phyloP scores from a whole-genome alignment of 2,797 vertebrate genomes.

The Heliangelus exortis region DNA sequence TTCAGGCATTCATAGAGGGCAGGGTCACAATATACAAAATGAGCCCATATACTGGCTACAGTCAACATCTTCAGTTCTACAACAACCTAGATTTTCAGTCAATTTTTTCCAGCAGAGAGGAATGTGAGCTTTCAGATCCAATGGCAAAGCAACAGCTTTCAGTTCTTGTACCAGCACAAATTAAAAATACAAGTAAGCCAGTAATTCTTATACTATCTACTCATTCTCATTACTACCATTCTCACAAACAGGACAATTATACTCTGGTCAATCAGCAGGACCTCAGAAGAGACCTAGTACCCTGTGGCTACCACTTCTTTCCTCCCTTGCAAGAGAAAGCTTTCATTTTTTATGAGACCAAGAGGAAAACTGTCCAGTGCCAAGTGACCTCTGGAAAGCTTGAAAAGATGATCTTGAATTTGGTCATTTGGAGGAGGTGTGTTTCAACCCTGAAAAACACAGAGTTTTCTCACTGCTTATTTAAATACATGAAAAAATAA shows the following conservation, averaged over 20 bases:
- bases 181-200: neutral
- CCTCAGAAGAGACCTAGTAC: neutral
- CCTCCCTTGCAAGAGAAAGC: neutral
- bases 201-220: neutral
- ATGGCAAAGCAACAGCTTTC: neutral
- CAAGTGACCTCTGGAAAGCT: neutral
- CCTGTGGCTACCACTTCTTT: neutral
- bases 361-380: neutral
- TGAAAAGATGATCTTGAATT: neutral
- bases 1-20: neutral
- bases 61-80: neutral
- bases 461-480: accelerated
- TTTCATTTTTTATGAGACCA: neutral
- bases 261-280: neutral
- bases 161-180: neutral
- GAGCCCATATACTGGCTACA: neutral
- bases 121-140: neutral
- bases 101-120: neutral
- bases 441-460: neutral
- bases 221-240: neutral
- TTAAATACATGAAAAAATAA: neutral
- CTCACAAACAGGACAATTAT: accelerated
- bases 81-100: neutral
- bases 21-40: neutral
- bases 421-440: neutral